These are phyloP conservation scores for Drosophila tani DNA, from an alignment of 1,140 invertebrate species.

Conservation along the genomic window DNA sequence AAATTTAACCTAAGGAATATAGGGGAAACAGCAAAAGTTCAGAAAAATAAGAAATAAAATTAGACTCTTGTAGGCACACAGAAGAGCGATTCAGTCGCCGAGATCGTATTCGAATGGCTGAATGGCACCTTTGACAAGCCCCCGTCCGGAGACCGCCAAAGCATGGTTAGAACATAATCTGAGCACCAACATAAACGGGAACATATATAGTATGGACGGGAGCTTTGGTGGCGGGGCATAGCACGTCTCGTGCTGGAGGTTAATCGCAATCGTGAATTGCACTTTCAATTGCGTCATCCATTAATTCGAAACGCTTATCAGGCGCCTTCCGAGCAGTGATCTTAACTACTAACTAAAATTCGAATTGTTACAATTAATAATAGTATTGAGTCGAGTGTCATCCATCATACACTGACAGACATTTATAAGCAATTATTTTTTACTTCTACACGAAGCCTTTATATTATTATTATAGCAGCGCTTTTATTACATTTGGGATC, in stretches of 20 bases:
- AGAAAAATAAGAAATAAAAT: slow-evolving; percentile 5
- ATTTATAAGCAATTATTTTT: neutral
- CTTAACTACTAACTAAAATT: slow-evolving; percentile 64
- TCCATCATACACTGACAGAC: neutral
- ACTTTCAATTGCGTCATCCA: slow-evolving; percentile 68
- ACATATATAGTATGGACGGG: slow-evolving; percentile 3
- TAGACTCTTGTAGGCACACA: neutral
- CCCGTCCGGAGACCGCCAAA: slow-evolving; percentile 2
- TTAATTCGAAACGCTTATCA: slow-evolving; percentile 53
- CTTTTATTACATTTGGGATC: too few species aligned
- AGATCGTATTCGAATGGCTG: neutral
- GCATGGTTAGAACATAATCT: slow-evolving; percentile 15
- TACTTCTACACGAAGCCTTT: neutral
- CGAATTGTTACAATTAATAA: slow-evolving; percentile 11
- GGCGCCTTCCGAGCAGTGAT: slow-evolving; percentile 35
- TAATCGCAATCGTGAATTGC: slow-evolving; percentile 64
- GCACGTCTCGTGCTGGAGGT: slow-evolving; percentile 64
- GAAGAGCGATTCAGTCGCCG: neutral
- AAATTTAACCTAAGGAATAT: slow-evolving; percentile 4
- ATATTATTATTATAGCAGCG: neutral
- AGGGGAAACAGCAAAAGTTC: neutral
- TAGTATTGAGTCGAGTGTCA: slow-evolving; percentile 7
- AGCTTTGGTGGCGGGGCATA: slow-evolving; percentile 44
- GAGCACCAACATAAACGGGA: slow-evolving; percentile 4
- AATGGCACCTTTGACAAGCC: slow-evolving; percentile 10